Evolutionary conservation across 2,113 vertebrate species (phyloP).

Genomic region (Platichthys flesus): DNA sequence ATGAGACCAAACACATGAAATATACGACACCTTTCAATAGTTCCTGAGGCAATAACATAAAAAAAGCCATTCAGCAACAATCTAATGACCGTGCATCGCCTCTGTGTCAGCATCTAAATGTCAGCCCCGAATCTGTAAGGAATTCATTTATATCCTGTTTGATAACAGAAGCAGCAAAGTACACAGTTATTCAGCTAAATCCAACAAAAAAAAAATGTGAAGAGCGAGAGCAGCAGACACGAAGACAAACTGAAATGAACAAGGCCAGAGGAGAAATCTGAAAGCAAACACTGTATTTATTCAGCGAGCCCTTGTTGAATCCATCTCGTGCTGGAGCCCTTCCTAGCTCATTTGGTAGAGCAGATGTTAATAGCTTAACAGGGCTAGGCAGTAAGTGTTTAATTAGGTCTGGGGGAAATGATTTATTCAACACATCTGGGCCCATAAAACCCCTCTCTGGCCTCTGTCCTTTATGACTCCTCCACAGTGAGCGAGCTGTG

Average conservation of each 20-base stretch:
- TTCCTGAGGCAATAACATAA: no score
- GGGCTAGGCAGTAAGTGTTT: conserved; percentile 72
- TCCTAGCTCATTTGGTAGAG: conserved; percentile 65
- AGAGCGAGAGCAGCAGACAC: conserved; percentile 20
- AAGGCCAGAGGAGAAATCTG: conserved; percentile 18
- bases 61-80: no score
- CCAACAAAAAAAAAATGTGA: conserved; percentile 15
- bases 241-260: neutral
- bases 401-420: conserved; percentile 69
- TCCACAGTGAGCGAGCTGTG: neutral
- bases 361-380: conserved; percentile 77
- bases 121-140: conserved; percentile 6
- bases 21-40: neutral
- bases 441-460: conserved; percentile 66
- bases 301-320: conserved; percentile 46
- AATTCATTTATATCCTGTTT: conserved; percentile 10
- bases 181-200: conserved; percentile 25
- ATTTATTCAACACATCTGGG: conserved; percentile 78
- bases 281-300: conserved; percentile 35
- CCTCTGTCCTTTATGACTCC: conserved; percentile 53
- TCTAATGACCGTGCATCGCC: no score
- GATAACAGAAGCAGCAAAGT: conserved; percentile 3
- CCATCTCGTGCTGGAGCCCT: conserved; percentile 32
- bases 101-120: neutral
- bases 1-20: neutral